phyloP scores from a whole-genome alignment of 2,113 vertebrate genomes.

The Phalacrocorax pelagicus region DNA sequence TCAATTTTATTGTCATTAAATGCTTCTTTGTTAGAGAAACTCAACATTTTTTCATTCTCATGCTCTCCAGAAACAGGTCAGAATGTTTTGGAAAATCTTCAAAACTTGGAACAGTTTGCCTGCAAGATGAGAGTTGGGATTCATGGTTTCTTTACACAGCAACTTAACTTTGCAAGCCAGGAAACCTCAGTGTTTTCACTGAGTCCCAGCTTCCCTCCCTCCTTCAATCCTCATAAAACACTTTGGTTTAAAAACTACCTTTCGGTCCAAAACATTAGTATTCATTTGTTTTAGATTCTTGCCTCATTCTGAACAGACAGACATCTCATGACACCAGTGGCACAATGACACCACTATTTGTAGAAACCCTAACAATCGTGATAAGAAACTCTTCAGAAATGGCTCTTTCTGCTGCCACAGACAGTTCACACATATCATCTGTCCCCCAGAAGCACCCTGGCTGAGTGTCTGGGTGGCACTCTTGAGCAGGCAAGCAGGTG shows the following conservation, averaged over 20 bases:
- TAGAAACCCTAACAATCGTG: not conserved
- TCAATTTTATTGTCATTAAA: conserved; percentile 61
- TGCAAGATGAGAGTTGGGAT: not conserved
- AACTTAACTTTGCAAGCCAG: not conserved
- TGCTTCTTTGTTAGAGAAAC: not conserved
- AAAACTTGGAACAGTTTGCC: not conserved
- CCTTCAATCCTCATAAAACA: not conserved
- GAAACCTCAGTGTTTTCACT: not conserved
- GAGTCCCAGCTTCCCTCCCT: not conserved
- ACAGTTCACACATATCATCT: not conserved
- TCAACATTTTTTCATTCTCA: not conserved
- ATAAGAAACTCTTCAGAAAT: not conserved
- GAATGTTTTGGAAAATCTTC: conserved; percentile 32
- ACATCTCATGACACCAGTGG: not conserved
- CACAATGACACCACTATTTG: not conserved
- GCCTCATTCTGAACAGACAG: not conserved
- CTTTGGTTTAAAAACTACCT: not conserved
- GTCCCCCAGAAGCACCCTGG: not conserved
- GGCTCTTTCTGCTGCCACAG: not conserved
- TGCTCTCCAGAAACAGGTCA: not conserved
- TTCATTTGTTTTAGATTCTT: not conserved
- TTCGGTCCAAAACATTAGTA: not conserved
- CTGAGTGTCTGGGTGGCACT: conserved; percentile 33
- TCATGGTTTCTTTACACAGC: not conserved
- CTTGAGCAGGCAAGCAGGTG: conserved; percentile 3